Conservation (phyloP, 2,797 vertebrate species). For the Steatocranus sp. region DNA sequence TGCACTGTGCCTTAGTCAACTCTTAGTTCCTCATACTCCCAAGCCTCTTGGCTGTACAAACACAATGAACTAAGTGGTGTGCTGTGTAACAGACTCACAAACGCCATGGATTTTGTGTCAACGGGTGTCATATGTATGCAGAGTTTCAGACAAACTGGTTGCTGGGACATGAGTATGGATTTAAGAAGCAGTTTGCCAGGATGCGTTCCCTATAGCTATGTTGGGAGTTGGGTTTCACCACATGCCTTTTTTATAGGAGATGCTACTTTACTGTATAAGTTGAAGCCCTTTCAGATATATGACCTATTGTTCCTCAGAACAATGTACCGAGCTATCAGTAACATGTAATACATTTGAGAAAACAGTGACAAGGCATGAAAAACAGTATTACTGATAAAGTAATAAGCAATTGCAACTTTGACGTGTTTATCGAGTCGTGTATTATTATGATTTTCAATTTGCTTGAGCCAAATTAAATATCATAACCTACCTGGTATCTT, state of each 20-base stretch:
- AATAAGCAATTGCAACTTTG: neutral
- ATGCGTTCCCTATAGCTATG: slow-evolving; percentile 16
- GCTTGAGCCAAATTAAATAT: neutral
- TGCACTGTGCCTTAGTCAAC: slow-evolving; percentile 22
- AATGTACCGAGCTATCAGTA: slow-evolving; percentile 42
- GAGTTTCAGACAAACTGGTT: slow-evolving; percentile 53
- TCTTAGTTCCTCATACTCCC: slow-evolving; percentile 17
- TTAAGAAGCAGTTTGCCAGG: slow-evolving; percentile 42
- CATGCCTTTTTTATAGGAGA: slow-evolving; percentile 57
- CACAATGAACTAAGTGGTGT: slow-evolving; percentile 25
- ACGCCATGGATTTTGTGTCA: slow-evolving; percentile 42
- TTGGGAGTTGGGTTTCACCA: slow-evolving; percentile 34
- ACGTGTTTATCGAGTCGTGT: neutral
- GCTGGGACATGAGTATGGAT: slow-evolving; percentile 25
- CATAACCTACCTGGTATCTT: neutral
- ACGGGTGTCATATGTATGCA: slow-evolving; percentile 32
- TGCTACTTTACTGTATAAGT: slow-evolving; percentile 39
- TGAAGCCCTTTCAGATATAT: slow-evolving; percentile 21
- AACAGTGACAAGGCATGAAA: neutral
- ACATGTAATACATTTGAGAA: slow-evolving; percentile 18
- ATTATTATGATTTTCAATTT: neutral
- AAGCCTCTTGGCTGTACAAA: slow-evolving; percentile 51
- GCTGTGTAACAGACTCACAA: slow-evolving; percentile 35
- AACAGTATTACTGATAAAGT: neutral
- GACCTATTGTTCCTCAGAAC: slow-evolving; percentile 39